These are phyloP conservation scores for Drosophila pruinosa DNA, from an alignment of 1,140 invertebrate genomes.

Conservation along the genomic window DNA sequence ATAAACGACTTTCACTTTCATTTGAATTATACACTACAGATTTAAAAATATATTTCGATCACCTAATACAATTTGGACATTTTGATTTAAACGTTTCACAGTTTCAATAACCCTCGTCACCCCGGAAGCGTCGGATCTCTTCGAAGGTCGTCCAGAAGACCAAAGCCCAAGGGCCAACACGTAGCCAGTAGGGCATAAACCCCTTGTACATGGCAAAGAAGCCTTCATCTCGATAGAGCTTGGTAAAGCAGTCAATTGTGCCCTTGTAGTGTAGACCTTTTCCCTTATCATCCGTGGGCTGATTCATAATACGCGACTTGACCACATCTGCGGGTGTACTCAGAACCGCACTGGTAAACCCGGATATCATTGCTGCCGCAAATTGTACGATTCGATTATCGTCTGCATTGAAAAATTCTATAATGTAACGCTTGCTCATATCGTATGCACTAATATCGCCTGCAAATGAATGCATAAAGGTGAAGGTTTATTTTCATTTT, in stretches of 20 bases:
- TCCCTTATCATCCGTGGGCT: slow-evolving; percentile 21
- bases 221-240: slow-evolving; percentile 29
- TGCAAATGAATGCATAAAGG: neutral
- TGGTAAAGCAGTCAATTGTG: slow-evolving; percentile 32
- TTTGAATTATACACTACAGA: neutral
- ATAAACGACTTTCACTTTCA: too few species aligned
- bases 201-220: slow-evolving; percentile 45
- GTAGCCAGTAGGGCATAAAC: slow-evolving; percentile 40
- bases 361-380: slow-evolving; percentile 33
- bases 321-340: slow-evolving; percentile 51
- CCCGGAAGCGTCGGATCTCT: slow-evolving; percentile 26
- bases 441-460: slow-evolving; percentile 42
- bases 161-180: slow-evolving; percentile 37
- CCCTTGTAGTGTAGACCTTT: slow-evolving; percentile 37
- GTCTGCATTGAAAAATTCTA: neutral
- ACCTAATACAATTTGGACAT: neutral
- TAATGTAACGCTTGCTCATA: slow-evolving; percentile 33
- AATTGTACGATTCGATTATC: slow-evolving; percentile 40
- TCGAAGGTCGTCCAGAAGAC: slow-evolving; percentile 43
- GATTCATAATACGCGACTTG: slow-evolving; percentile 48
- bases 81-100: neutral
- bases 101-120: slow-evolving; percentile 20
- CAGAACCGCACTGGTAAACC: slow-evolving; percentile 18
- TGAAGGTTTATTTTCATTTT: too few species aligned
- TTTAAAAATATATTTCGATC: neutral